A percentile compares a stretch with the other conserved stretches of the same genome.
Evolutionary conservation across 1,140 invertebrate genomes (phyloP).

Genomic region (Lasioglossum baleicum): DNA sequence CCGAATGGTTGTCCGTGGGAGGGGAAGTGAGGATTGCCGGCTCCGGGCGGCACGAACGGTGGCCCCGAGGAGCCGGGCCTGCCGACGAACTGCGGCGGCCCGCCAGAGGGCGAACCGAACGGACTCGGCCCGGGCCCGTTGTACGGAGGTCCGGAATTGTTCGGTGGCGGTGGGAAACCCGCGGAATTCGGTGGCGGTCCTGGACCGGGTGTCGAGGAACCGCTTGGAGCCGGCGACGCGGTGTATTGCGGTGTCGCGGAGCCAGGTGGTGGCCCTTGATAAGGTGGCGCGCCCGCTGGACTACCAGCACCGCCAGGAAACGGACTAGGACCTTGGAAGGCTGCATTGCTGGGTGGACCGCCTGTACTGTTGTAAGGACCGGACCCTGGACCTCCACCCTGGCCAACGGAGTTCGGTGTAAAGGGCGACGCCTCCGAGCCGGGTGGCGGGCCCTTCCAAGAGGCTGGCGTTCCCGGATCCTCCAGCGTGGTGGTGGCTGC

Average conservation of each 20-base stretch:
- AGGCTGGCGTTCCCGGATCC: constrained; percentile 83
- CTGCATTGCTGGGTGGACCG: constrained; percentile 80
- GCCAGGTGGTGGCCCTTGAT: constrained; percentile 85
- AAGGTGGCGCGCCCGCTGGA: constrained; percentile 83
- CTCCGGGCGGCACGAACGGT: constrained; percentile 83
- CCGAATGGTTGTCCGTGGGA: constrained; percentile 84
- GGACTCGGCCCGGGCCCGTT: constrained; percentile 83
- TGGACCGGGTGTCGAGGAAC: constrained; percentile 87
- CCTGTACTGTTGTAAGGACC: constrained; percentile 80
- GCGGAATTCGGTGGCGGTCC: constrained; percentile 82
- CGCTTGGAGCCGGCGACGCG: constrained; percentile 87
- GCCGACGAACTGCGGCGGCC: constrained; percentile 83
- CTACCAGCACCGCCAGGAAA: constrained; percentile 84
- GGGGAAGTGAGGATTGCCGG: constrained; percentile 84
- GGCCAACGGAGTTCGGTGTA: constrained; percentile 80
- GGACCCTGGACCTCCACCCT: constrained; percentile 73
- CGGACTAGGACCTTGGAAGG: constrained; percentile 82
- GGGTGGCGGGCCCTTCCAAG: constrained; percentile 85
- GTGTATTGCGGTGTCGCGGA: constrained; percentile 88
- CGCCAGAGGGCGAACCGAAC: constrained; percentile 85
- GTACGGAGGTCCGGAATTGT: constrained; percentile 83
- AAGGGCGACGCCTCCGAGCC: constrained; percentile 83
- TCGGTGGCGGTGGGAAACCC: constrained; percentile 84
- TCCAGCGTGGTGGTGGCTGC: constrained; percentile 85
- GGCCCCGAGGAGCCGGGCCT: constrained; percentile 86